Conservation (phyloP, 2,113 vertebrate species). For the Dicrurus megarhynchus region DNA sequence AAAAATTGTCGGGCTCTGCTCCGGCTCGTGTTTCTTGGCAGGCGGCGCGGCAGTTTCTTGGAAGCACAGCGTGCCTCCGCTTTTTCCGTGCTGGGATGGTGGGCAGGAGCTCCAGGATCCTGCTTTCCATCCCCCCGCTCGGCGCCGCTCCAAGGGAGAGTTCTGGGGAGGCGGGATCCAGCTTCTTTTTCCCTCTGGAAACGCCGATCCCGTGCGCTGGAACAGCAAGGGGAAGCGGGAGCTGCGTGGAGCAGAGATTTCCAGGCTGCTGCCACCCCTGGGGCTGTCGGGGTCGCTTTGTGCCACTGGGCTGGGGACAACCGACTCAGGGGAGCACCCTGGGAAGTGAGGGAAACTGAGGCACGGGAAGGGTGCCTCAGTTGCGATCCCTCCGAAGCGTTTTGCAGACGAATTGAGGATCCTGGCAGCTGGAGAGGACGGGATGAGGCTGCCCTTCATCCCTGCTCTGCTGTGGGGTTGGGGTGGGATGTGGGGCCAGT, state of each 20-base stretch:
- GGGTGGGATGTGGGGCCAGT: neutral
- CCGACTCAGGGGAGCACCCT: fast-evolving
- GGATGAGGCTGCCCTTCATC: neutral
- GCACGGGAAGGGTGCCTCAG: neutral
- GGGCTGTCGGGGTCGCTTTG: fast-evolving
- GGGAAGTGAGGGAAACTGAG: neutral
- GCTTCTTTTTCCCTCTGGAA: neutral
- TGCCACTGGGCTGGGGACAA: fast-evolving
- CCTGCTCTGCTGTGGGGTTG: neutral
- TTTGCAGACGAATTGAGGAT: neutral
- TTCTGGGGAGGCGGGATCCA: neutral
- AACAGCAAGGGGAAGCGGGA: neutral
- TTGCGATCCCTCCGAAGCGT: fast-evolving
- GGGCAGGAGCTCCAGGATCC: neutral
- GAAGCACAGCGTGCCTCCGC: neutral
- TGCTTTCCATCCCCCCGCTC: slow-evolving; percentile 28
- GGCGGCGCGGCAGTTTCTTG: neutral
- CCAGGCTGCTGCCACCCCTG: fast-evolving
- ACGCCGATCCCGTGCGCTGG: neutral
- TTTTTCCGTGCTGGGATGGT: slow-evolving; percentile 9
- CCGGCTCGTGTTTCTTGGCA: slow-evolving; percentile 41
- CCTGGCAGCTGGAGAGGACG: neutral
- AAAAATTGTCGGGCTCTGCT: slow-evolving; percentile 10
- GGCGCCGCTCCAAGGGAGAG: neutral
- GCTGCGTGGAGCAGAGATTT: fast-evolving